Evolutionary conservation across 2,113 vertebrate species (phyloP).

Genomic region (Embiotoca jacksoni): DNA sequence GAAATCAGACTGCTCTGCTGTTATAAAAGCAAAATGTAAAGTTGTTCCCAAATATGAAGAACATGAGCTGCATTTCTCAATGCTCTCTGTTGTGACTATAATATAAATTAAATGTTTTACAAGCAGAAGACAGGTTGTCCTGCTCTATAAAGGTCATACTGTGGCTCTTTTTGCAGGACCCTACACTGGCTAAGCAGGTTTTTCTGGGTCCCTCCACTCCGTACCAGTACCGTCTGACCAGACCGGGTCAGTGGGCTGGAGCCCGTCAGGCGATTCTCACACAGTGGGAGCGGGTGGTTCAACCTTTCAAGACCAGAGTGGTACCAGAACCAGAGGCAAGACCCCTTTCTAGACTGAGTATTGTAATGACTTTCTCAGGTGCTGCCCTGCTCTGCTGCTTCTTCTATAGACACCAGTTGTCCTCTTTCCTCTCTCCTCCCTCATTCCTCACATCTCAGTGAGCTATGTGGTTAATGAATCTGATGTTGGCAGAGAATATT

Average conservation of each 20-base stretch:
- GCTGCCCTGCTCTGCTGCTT: constrained; percentile 37
- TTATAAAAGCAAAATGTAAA: no score
- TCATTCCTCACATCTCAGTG: background rate
- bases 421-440: background rate
- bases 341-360: background rate
- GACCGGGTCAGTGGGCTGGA: constrained; percentile 88
- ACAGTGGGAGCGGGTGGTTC: constrained; percentile 87
- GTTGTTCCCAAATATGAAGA: no score
- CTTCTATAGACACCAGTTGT: constrained; percentile 8
- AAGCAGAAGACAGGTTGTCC: no score
- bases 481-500: background rate
- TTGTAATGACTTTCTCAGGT: constrained; percentile 28
- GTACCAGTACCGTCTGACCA: constrained; percentile 90
- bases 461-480: background rate
- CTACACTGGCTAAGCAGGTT: constrained; percentile 83
- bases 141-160: constrained; percentile 28
- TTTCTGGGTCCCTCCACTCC: constrained; percentile 89
- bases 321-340: constrained; percentile 56
- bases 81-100: no score
- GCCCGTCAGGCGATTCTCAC: constrained; percentile 90
- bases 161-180: constrained; percentile 86
- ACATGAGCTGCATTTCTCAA: no score
- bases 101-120: no score
- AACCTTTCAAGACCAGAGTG: constrained; percentile 86
- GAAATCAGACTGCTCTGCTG: no score